phyloP scores from a whole-genome alignment of 2,797 vertebrate genomes.

The Trichosurus vulpecula region DNA sequence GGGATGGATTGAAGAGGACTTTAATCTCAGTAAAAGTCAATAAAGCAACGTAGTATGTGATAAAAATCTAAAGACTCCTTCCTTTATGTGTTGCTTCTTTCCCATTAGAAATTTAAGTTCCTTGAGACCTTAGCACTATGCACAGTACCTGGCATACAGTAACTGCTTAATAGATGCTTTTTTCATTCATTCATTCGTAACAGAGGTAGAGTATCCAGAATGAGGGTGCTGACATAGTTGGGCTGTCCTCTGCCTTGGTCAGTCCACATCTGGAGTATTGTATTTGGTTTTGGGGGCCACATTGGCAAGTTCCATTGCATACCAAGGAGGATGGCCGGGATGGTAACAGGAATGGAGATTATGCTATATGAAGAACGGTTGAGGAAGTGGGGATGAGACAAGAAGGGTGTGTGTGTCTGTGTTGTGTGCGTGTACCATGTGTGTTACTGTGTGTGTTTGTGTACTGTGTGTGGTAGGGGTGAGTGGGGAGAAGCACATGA shows the following conservation, averaged over 20 bases:
- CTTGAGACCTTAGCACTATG: background rate
- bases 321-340: background rate
- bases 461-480: background rate
- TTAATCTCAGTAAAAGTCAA: background rate
- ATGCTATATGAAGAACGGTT: background rate
- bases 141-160: background rate
- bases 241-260: too few species aligned
- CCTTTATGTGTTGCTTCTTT: background rate
- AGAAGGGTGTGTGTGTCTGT: background rate
- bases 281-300: background rate
- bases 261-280: background rate
- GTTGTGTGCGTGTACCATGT: too few species aligned
- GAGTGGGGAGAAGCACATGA: background rate
- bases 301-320: background rate
- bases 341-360: background rate
- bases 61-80: background rate
- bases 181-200: background rate
- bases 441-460: too few species aligned
- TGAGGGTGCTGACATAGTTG: background rate
- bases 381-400: background rate
- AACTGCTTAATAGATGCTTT: background rate
- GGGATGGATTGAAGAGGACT: background rate
- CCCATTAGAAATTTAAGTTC: background rate
- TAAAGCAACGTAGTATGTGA: background rate
- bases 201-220: background rate